Percentiles rank a stretch among this genome's conserved stretches.
phyloP scores from a whole-genome alignment of 2,797 vertebrate genomes.

The Oreochromis mossambicus region DNA sequence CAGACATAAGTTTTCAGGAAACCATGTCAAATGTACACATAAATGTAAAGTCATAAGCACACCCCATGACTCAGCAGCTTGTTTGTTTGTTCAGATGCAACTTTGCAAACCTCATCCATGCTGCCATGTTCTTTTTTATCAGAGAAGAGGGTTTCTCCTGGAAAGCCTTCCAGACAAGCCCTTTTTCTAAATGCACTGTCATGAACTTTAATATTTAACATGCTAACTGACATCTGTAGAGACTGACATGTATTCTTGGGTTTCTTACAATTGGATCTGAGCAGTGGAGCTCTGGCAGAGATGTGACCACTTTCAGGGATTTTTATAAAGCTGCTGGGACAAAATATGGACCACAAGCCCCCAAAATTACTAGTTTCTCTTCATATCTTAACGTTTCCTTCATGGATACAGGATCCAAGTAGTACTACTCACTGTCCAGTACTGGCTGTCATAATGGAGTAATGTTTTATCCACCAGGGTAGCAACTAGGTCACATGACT shows the following conservation, averaged over 20 bases:
- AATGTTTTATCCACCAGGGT: not conserved
- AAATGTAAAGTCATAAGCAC: not conserved
- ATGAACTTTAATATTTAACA: not conserved
- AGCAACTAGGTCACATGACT: not conserved
- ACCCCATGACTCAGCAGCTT: not conserved
- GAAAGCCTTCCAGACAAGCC: not conserved
- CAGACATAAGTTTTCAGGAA: not conserved
- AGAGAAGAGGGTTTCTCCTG: not conserved
- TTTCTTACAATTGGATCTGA: not conserved
- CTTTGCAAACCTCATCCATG: not conserved
- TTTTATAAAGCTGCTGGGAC: not conserved
- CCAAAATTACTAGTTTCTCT: not conserved
- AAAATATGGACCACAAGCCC: not conserved
- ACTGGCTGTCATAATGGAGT: not conserved
- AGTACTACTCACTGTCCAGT: too few relatives aligned
- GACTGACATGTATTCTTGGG: not conserved
- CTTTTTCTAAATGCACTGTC: not conserved
- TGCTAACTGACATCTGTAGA: not conserved
- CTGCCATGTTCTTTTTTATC: not conserved
- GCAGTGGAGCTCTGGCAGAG: not conserved
- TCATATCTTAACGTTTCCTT: not conserved
- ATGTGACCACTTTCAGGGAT: not conserved
- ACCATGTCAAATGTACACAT: not conserved
- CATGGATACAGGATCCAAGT: not conserved
- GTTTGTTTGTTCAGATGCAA: not conserved